phyloP scores from a whole-genome alignment of 2,888 invertebrate genomes.

The Antheraea yamamai region DNA sequence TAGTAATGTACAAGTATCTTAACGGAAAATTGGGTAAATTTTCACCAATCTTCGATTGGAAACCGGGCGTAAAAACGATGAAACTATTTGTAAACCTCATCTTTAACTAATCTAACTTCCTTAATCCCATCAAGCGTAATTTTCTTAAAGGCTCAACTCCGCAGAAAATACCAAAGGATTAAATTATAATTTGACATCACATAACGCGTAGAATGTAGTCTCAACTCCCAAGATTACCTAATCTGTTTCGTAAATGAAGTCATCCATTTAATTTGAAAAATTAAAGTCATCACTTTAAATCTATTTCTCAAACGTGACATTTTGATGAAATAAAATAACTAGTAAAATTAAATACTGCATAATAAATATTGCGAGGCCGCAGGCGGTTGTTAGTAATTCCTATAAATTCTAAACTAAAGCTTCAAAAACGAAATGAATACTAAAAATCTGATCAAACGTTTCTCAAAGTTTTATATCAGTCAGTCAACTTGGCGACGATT shows the following conservation, averaged over 20 bases:
- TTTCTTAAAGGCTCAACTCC: neutral
- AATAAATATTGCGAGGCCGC: too few relatives aligned
- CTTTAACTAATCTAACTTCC: slow-evolving; percentile 10
- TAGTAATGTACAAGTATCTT: neutral
- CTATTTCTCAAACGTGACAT: neutral
- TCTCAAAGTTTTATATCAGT: too few relatives aligned
- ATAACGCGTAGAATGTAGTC: neutral
- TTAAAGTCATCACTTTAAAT: neutral
- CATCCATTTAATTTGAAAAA: neutral
- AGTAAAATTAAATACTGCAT: too few relatives aligned
- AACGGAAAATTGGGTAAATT: neutral
- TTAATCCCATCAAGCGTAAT: neutral
- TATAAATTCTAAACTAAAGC: too few relatives aligned
- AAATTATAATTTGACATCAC: slow-evolving; percentile 1
- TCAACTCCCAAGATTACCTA: neutral
- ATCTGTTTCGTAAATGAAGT: neutral
- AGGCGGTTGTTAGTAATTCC: too few relatives aligned
- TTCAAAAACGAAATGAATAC: too few relatives aligned
- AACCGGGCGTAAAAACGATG: neutral
- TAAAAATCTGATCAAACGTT: too few relatives aligned
- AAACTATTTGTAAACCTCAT: slow-evolving; percentile 3
- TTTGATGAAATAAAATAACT: too few relatives aligned
- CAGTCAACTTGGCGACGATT: too few relatives aligned
- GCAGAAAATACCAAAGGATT: slow-evolving; percentile 4
- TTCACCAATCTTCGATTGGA: neutral